Conservation (phyloP, 2,113 vertebrate genomes). For the Onychorhynchus coronatus region DNA sequence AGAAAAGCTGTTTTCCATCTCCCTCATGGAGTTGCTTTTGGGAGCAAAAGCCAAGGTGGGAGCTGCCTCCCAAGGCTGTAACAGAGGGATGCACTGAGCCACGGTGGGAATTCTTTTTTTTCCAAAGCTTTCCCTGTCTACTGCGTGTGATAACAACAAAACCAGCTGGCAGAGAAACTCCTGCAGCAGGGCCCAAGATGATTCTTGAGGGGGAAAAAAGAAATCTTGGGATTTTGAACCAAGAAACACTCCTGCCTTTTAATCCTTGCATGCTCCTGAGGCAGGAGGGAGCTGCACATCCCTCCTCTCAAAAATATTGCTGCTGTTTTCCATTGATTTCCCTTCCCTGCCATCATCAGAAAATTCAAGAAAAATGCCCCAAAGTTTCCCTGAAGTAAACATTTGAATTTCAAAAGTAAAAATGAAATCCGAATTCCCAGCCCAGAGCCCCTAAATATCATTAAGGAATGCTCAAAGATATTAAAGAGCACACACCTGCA, state of each 20-base stretch:
- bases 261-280: background rate
- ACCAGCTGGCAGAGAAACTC: background rate
- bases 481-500: background rate
- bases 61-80: background rate
- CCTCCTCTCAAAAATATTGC: background rate
- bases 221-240: background rate
- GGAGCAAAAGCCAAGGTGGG: background rate
- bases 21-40: background rate
- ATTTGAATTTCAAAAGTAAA: background rate
- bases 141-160: background rate
- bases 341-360: background rate
- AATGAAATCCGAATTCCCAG: background rate
- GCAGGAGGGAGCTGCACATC: background rate
- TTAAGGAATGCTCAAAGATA: conserved; percentile 22
- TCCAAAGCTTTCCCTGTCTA: background rate
- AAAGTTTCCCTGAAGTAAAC: background rate
- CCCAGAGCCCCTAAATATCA: background rate
- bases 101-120: background rate
- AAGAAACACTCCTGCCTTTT: background rate
- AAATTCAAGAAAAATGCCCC: background rate
- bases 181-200: background rate
- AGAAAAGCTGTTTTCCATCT: background rate
- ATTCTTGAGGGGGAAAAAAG: background rate
- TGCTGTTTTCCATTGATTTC: background rate
- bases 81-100: background rate